These are phyloP conservation scores for Notolabrus celidotus DNA, from an alignment of 2,797 vertebrate species.

Conservation along the genomic window DNA sequence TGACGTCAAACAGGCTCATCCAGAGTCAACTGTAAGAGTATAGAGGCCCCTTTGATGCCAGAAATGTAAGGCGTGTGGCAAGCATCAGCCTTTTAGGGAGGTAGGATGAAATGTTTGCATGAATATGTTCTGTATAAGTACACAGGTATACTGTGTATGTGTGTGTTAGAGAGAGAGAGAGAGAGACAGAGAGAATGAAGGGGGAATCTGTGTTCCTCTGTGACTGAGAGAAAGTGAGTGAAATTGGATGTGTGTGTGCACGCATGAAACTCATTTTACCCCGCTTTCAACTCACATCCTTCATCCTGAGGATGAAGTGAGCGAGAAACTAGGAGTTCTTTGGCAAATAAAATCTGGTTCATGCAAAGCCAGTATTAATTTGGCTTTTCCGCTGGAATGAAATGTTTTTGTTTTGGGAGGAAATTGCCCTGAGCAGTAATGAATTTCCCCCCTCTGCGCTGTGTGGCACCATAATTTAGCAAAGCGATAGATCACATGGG, in stretches of 20 bases:
- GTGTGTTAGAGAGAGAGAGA: conserved; percentile 11
- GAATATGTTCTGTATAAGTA: conserved; percentile 59
- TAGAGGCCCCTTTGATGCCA: conserved; percentile 76
- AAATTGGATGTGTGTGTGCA: conserved; percentile 74
- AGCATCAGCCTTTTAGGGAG: conserved; percentile 70
- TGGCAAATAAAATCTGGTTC: conserved; percentile 86
- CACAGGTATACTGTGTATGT: conserved; percentile 27
- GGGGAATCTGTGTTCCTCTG: conserved; percentile 47
- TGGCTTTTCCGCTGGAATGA: conserved; percentile 85
- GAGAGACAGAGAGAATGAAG: conserved; percentile 64
- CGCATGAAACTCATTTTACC: conserved; percentile 81
- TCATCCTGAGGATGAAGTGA: conserved; percentile 79
- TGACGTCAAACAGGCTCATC: conserved; percentile 79
- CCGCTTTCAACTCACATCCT: conserved; percentile 76
- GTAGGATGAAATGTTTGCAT: conserved; percentile 67
- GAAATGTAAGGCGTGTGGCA: conserved; percentile 70
- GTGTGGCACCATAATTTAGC: conserved; percentile 86
- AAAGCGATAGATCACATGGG: conserved; percentile 87
- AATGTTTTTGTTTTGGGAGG: conserved; percentile 89
- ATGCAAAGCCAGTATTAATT: conserved; percentile 87
- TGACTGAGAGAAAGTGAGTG: conserved; percentile 50
- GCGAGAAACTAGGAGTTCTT: conserved; percentile 81
- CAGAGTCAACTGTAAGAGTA: conserved; percentile 77
- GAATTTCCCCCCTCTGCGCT: conserved; percentile 82
- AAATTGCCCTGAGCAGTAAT: conserved; percentile 88